These are phyloP conservation scores for Rhingia campestris DNA, from an alignment of 2,888 invertebrate species.

Conservation along the genomic window DNA sequence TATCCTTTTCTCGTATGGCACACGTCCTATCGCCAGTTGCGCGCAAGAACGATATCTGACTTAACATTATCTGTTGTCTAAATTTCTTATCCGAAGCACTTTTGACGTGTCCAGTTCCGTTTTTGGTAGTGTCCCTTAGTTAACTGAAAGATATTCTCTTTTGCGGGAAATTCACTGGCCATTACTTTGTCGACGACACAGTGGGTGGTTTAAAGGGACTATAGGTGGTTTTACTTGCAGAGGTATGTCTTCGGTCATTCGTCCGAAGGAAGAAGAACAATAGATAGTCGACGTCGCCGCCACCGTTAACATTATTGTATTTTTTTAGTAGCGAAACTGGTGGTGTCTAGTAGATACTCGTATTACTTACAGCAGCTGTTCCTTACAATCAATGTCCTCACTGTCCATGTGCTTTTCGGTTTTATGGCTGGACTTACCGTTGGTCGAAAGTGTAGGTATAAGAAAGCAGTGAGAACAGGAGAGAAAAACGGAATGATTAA, in stretches of 20 bases:
- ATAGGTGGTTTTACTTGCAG: conserved; percentile 45
- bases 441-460: conserved; percentile 43
- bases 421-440: conserved; percentile 46
- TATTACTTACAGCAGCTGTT: conserved; percentile 58
- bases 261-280: conserved; percentile 69
- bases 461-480: conserved; percentile 29
- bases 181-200: conserved; percentile 53
- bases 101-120: conserved; percentile 75
- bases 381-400: conserved; percentile 37
- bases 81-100: conserved; percentile 50
- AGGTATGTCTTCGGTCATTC: conserved; percentile 72
- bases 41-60: conserved; percentile 58
- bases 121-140: conserved; percentile 76
- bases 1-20: conserved; percentile 68
- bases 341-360: conserved; percentile 53
- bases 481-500: conserved; percentile 43
- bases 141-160: conserved; percentile 75
- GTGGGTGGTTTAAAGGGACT: conserved; percentile 32
- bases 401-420: conserved; percentile 55
- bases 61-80: conserved; percentile 7
- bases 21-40: conserved; percentile 49
- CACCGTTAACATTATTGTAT: conserved; percentile 64
- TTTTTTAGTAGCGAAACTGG: conserved; percentile 41
- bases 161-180: conserved; percentile 66
- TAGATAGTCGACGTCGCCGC: conserved; percentile 68